These are phyloP conservation scores for Agrotis puta DNA, from an alignment of 2,888 invertebrate genomes.

Conservation along the genomic window DNA sequence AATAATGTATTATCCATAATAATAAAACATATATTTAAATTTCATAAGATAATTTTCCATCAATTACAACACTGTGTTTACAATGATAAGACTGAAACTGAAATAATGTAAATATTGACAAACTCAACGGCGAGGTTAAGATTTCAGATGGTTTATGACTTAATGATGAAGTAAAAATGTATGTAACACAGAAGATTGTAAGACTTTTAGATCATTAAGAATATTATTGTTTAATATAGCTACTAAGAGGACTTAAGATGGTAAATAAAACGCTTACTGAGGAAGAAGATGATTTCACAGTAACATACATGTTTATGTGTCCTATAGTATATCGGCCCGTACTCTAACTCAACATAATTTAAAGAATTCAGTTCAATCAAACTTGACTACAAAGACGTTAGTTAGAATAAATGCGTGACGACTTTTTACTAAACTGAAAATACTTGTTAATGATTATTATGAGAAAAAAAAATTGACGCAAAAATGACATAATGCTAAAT, in stretches of 20 bases:
- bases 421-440: too few species aligned
- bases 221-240: neutral
- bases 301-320: neutral
- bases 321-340: too few species aligned
- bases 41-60: neutral
- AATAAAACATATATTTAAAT: neutral
- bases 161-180: slow-evolving; percentile 9
- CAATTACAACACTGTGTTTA: slow-evolving; percentile 12
- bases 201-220: neutral
- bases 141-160: slow-evolving; percentile 33
- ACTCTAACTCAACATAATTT: too few species aligned
- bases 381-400: too few species aligned
- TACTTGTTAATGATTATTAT: too few species aligned
- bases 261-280: neutral
- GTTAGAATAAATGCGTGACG: too few species aligned
- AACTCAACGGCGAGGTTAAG: slow-evolving; percentile 2
- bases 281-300: neutral
- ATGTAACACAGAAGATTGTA: neutral
- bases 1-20: neutral
- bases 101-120: slow-evolving; percentile 35
- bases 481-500: too few species aligned
- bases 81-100: slow-evolving; percentile 18
- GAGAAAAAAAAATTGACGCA: too few species aligned
- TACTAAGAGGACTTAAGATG: neutral
- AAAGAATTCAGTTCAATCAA: too few species aligned